Conservation (phyloP, 1,140 invertebrate species). For the Meloidogyne exigua region DNA sequence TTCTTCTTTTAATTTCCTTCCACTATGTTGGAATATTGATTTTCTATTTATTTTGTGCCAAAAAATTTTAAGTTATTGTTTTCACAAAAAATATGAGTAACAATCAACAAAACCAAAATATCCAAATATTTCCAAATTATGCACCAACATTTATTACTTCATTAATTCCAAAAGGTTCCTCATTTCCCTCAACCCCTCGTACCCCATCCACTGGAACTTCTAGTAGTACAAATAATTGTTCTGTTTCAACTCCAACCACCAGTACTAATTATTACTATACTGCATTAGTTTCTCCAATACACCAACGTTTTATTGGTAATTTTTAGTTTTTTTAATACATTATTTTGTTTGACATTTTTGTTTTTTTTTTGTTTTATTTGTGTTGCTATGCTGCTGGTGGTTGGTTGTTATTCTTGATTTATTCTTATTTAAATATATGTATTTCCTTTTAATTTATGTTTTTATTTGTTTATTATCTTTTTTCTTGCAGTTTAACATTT, state of each 20-base stretch:
- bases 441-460: not conserved
- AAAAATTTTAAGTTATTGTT: too few species aligned
- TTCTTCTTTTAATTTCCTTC: not conserved
- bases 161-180: not conserved
- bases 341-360: too few species aligned
- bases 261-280: not conserved
- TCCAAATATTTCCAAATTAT: not conserved
- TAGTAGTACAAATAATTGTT: not conserved
- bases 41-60: too few species aligned
- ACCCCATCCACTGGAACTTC: not conserved
- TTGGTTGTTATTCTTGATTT: not conserved
- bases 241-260: not conserved
- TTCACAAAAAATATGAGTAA: too few species aligned
- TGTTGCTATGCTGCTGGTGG: conserved; percentile 7
- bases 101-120: not conserved
- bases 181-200: conserved; percentile 2
- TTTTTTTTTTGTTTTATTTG: not conserved
- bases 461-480: not conserved
- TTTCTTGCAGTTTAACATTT: too few species aligned
- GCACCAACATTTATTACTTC: not conserved
- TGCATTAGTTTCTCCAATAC: conserved; percentile 13
- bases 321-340: not conserved
- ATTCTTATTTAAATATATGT: not conserved
- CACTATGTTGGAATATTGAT: not conserved
- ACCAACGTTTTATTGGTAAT: conserved; percentile 26